Percentiles rank a stretch among this genome's conserved stretches.
Conservation (phyloP, 2,888 invertebrate species). For the Chrysomela aeneicollis region DNA sequence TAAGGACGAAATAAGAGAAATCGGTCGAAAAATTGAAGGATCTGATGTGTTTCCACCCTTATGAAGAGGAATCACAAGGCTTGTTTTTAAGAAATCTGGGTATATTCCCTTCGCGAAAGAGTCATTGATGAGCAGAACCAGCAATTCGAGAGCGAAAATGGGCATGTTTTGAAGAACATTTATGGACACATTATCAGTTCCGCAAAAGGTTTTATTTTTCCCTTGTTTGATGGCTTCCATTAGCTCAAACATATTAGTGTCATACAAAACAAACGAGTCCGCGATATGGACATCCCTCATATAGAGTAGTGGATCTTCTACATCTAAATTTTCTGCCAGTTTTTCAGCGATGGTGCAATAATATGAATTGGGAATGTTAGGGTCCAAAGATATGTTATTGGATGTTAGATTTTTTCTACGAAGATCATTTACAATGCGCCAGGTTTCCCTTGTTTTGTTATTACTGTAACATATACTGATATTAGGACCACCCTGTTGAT, state of each 20-base stretch:
- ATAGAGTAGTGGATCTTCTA: neutral
- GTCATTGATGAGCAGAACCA: conserved; percentile 13
- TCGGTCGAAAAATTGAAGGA: neutral
- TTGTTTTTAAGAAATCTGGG: conserved; percentile 11
- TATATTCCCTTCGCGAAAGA: conserved; percentile 1
- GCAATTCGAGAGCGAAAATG: neutral
- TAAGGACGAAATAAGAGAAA: neutral
- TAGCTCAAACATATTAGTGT: neutral
- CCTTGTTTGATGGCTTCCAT: neutral
- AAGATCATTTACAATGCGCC: too few species aligned
- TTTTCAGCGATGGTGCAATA: too few species aligned
- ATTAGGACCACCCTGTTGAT: too few species aligned
- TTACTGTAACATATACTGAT: too few species aligned
- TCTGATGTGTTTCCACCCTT: conserved; percentile 10
- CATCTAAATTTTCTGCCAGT: conserved; percentile 10
- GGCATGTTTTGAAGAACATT: neutral
- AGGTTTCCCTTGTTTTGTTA: too few species aligned
- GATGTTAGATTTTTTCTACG: too few species aligned
- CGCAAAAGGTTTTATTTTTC: neutral
- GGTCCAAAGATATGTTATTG: too few species aligned
- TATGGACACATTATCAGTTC: neutral
- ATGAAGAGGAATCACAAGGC: conserved; percentile 8
- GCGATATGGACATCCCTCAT: neutral
- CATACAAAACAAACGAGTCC: neutral
- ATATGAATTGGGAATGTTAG: too few species aligned